These are phyloP conservation scores for Tangara arthus DNA, from an alignment of 2,797 vertebrate genomes.

Conservation along the genomic window DNA sequence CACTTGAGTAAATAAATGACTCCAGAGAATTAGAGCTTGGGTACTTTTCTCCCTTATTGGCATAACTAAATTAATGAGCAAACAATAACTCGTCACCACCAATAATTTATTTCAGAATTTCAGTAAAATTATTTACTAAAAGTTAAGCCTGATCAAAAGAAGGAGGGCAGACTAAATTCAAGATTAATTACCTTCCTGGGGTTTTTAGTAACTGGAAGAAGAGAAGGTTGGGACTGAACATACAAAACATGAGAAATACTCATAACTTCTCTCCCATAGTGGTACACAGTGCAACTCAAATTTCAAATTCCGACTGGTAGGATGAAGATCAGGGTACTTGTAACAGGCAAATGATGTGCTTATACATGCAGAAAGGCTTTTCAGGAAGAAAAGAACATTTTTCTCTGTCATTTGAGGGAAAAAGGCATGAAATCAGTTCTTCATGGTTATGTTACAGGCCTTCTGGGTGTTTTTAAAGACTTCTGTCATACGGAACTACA, in stretches of 20 bases:
- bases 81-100: slow-evolving; percentile 1
- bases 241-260: background rate
- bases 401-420: background rate
- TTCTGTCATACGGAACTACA: background rate
- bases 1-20: slow-evolving; percentile 4
- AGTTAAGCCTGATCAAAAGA: background rate
- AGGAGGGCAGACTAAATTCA: background rate
- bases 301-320: background rate
- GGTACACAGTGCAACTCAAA: background rate
- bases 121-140: background rate
- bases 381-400: background rate
- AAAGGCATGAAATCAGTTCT: background rate
- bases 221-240: background rate
- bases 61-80: slow-evolving; percentile 11
- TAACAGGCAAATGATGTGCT: background rate
- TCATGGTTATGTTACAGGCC: background rate
- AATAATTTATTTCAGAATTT: background rate
- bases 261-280: background rate
- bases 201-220: background rate
- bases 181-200: background rate
- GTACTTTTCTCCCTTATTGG: background rate
- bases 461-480: background rate
- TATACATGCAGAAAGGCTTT: background rate
- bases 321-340: background rate
- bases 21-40: background rate